Conservation (phyloP, 2,113 vertebrate species). For the Caracal caracal region DNA sequence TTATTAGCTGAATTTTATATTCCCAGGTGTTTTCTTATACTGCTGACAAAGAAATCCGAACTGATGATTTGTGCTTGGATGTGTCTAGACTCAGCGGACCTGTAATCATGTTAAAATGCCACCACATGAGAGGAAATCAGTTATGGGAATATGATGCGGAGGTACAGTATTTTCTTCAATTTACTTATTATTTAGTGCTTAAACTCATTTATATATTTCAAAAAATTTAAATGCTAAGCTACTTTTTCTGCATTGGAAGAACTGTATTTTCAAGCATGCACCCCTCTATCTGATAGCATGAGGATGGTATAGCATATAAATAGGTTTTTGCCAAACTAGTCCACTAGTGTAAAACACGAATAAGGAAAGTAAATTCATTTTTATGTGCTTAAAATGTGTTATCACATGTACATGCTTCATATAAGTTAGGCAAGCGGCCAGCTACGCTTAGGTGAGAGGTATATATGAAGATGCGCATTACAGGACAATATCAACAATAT, state of each 20-base stretch:
- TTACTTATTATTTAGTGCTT: not conserved
- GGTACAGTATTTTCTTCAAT: slow-evolving; percentile 85
- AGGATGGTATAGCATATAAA: not conserved
- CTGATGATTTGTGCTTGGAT: slow-evolving; percentile 97
- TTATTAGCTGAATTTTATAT: slow-evolving; percentile 45
- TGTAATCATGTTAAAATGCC: slow-evolving; percentile 97
- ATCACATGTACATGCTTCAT: not conserved
- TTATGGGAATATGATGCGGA: slow-evolving; percentile 98
- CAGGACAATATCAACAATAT: not conserved
- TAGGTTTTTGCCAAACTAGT: not conserved
- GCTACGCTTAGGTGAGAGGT: not conserved
- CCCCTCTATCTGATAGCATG: not conserved
- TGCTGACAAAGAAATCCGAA: slow-evolving; percentile 97
- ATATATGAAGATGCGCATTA: not conserved
- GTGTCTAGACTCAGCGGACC: slow-evolving; percentile 97
- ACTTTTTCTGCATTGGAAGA: not conserved
- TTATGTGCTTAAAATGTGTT: not conserved
- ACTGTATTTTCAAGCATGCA: not conserved
- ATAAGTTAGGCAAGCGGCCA: not conserved
- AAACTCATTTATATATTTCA: not conserved
- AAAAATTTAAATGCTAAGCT: not conserved
- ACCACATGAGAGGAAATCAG: slow-evolving; percentile 99
- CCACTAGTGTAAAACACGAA: not conserved
- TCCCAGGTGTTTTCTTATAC: slow-evolving; percentile 98
- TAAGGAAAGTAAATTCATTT: not conserved